Base-by-base conservation (phyloP, 1,140 invertebrate species). In the Cotesia vestalis region DNA sequence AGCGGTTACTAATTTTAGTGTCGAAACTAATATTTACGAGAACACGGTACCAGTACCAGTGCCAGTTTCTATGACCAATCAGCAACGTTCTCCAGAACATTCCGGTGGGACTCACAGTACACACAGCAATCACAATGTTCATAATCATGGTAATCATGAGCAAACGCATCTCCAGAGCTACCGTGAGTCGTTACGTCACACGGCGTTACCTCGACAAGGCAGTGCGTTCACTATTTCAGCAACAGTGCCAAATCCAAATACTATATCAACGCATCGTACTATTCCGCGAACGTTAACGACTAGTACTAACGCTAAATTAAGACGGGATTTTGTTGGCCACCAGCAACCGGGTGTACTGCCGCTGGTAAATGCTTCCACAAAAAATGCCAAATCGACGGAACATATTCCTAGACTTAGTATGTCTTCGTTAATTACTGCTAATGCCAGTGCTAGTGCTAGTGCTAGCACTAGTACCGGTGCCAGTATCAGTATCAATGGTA, bases 231-330 rank as follows among this genome's bases (percentile, higher is more conserved):
- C 85, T 4, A 86, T 86, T 78, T 86, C 85, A 4, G 79, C 85
- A 1, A 84, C 79, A n/a, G 67, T 86, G 60, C 79, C 83, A 4
- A 86, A 81, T 77, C 79, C 85, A 0, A 79, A 70, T 53, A 34
- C 51, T 53, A 72, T 80, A 11, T 78, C 78, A 4, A 77, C 80
- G 1, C 88, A 88, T 76, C 83, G 88, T 17, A 89, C 88, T 1
- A 89, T 89, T 52, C 88, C 88, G 20, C 82, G 87, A 53, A 88
- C 81, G 62, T 63, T 87, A 27, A 83, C 83, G 1, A 86, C 85
- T 3, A 86, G 83, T 69, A 81, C 83, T 0, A 85, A 80, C 75
- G 74, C 82, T 3, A 75, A 79, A 53, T 70, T 83, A 4, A 60
- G 78, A 63, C 73, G 77, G 38, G 83, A 83, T 57, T 82, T 82